These are phyloP conservation scores for Eulemur macaco DNA, from an alignment of 2,113 vertebrate species.

Conservation along the genomic window DNA sequence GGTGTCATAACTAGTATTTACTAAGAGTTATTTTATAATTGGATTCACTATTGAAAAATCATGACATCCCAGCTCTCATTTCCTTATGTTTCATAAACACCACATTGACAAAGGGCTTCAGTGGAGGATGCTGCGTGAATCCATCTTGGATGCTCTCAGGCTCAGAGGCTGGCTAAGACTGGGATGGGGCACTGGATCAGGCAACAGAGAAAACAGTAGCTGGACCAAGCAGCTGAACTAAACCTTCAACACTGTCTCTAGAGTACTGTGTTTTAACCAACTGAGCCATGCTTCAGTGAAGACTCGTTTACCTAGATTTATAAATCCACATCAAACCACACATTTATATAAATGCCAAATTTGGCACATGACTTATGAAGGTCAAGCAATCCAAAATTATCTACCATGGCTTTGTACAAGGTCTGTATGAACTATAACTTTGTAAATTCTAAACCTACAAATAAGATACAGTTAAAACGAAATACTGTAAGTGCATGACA, in stretches of 20 bases:
- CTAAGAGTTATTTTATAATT: neutral
- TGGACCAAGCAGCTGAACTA: neutral
- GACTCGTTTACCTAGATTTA: neutral
- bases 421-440: neutral
- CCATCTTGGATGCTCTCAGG: neutral
- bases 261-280: neutral
- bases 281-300: neutral
- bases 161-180: neutral
- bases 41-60: neutral
- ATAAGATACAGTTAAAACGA: neutral
- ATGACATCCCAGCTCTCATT: neutral
- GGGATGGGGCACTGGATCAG: neutral
- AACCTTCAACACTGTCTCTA: neutral
- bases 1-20: neutral
- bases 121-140: neutral
- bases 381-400: neutral
- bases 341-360: neutral
- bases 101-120: neutral
- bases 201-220: neutral
- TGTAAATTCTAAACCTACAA: conserved; percentile 3
- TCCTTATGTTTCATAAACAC: neutral
- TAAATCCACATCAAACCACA: neutral
- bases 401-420: neutral
- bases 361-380: neutral
- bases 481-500: neutral